These are phyloP conservation scores for Cremastobaeus sp. DNA, from an alignment of 2,888 invertebrate genomes.

Conservation along the genomic window DNA sequence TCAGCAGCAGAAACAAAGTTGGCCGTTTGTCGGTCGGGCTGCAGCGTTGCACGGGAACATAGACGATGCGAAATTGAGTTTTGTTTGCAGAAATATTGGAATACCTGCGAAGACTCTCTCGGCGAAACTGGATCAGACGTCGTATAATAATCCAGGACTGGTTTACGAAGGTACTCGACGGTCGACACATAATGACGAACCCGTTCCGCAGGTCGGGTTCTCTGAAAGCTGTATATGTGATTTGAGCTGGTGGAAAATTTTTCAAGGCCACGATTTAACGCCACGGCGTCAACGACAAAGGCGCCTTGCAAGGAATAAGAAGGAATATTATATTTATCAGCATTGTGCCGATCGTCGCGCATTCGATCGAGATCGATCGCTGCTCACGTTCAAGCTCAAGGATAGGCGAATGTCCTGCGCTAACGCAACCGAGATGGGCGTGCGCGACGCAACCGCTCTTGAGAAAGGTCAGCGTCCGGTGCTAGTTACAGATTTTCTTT, in stretches of 20 bases:
- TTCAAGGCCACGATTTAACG: constrained; percentile 47
- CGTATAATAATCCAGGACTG: constrained; percentile 54
- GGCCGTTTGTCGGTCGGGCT: not conserved
- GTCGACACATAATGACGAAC: constrained; percentile 55
- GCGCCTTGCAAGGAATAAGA: constrained; percentile 28
- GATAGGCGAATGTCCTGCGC: constrained; percentile 58
- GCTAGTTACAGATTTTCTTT: constrained; percentile 53
- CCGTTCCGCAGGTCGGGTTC: constrained; percentile 49
- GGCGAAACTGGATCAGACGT: constrained; percentile 56
- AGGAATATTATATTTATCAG: constrained; percentile 35
- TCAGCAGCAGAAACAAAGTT: no score
- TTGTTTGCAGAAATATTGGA: constrained; percentile 40
- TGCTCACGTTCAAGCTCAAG: constrained; percentile 56
- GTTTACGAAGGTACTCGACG: constrained; percentile 45
- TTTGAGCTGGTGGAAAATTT: constrained; percentile 45
- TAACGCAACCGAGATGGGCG: constrained; percentile 49
- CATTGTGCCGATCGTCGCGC: constrained; percentile 20
- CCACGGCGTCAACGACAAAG: constrained; percentile 12
- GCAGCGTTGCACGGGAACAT: not conserved
- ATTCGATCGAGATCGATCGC: constrained; percentile 49
- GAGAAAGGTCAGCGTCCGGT: constrained; percentile 57
- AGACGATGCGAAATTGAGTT: constrained; percentile 17
- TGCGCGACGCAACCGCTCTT: constrained; percentile 51
- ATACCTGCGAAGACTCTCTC: constrained; percentile 36
- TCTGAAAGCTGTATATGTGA: constrained; percentile 24